Conservation (phyloP, 92 coral and sea anemone genomes). For the Plumapathes pennacea region DNA sequence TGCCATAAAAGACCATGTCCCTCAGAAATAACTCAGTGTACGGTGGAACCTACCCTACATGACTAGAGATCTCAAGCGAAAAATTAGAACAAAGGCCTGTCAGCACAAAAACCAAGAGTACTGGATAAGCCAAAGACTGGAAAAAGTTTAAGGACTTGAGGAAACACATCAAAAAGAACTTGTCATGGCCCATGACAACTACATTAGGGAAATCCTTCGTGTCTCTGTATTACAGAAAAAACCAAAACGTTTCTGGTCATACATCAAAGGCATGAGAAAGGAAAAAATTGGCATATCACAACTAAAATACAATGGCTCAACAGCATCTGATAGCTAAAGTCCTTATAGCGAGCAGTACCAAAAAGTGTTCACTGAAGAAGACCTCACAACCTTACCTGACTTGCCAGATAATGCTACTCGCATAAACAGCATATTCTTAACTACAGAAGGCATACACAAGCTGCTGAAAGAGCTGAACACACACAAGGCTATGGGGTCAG, state of each 20-base stretch:
- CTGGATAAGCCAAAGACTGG: constrained; percentile 33
- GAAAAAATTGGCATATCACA: constrained; percentile 24
- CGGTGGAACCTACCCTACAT: constrained; percentile 41
- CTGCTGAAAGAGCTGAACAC: constrained; percentile 15
- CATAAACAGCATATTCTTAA: constrained; percentile 13
- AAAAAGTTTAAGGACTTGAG: constrained; percentile 19
- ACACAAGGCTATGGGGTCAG: constrained; percentile 29
- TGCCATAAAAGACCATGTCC: constrained; percentile 14
- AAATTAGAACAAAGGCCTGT: constrained; percentile 35
- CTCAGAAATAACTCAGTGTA: constrained; percentile 19
- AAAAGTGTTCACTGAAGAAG: constrained; percentile 33
- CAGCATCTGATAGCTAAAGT: constrained; percentile 18
- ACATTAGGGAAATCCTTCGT: constrained; percentile 19
- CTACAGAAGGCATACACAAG: constrained; percentile 20
- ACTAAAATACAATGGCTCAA: constrained; percentile 13
- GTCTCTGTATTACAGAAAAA: constrained; percentile 9
- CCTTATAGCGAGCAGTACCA: constrained; percentile 29
- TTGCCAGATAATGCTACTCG: constrained; percentile 7
- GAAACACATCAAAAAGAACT: constrained; percentile 13
- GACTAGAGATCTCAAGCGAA: constrained; percentile 30
- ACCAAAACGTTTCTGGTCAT: constrained; percentile 15
- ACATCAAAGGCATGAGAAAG: constrained; percentile 7
- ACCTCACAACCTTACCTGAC: constrained; percentile 20
- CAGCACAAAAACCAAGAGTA: constrained; percentile 25
- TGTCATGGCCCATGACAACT: constrained; percentile 18